Conservation (phyloP, 2,888 invertebrate species). For the Harpalus rufipes region DNA sequence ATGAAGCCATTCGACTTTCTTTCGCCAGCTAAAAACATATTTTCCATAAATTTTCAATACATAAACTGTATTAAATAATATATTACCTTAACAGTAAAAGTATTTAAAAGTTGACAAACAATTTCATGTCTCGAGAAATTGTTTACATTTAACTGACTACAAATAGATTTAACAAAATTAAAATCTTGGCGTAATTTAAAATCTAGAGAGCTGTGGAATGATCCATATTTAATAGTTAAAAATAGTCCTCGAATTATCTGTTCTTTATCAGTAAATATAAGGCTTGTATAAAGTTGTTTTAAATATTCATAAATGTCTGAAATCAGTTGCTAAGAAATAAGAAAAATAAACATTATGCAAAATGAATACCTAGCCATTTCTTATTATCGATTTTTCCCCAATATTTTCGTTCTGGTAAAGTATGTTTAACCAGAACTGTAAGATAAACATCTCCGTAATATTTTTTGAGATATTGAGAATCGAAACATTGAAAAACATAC, state of each 20-base stretch:
- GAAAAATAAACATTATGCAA: slow-evolving; percentile 14
- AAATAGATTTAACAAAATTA: slow-evolving; percentile 72
- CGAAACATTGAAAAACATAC: slow-evolving; percentile 76
- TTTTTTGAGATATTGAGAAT: slow-evolving; percentile 72
- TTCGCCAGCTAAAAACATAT: slow-evolving; percentile 72
- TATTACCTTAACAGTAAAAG: slow-evolving; percentile 45
- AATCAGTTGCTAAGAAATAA: slow-evolving; percentile 43
- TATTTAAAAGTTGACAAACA: slow-evolving; percentile 67
- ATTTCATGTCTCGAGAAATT: slow-evolving; percentile 70
- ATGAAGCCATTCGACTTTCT: slow-evolving; percentile 74
- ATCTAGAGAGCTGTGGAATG: slow-evolving; percentile 71
- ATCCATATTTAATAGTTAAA: slow-evolving; percentile 73
- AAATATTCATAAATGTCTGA: slow-evolving; percentile 67
- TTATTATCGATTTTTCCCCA: slow-evolving; percentile 78
- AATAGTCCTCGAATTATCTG: slow-evolving; percentile 71
- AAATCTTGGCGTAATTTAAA: slow-evolving; percentile 72
- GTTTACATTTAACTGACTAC: slow-evolving; percentile 69
- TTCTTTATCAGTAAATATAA: slow-evolving; percentile 68
- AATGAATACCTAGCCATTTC: slow-evolving; percentile 80
- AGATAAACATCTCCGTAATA: slow-evolving; percentile 79
- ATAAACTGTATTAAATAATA: neutral
- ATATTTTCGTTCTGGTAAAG: slow-evolving; percentile 79
- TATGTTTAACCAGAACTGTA: slow-evolving; percentile 79
- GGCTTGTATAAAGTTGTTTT: slow-evolving; percentile 60
- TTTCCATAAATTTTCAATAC: slow-evolving; percentile 9